Base-by-base conservation (phyloP, 30 jellyfish, hydroid and myxozoan genomes). In the Phacellophora camtschatica region DNA sequence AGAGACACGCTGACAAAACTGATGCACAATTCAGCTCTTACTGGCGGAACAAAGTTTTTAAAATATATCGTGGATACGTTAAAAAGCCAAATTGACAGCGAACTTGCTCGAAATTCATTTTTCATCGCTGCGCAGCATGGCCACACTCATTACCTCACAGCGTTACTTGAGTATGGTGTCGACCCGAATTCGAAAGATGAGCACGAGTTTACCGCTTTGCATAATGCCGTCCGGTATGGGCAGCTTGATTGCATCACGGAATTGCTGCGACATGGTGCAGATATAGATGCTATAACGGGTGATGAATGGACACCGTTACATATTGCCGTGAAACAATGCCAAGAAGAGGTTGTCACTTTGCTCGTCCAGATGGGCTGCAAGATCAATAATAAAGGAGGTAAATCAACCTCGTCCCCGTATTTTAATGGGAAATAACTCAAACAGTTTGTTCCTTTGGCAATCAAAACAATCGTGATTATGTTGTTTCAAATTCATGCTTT, bases 301-400 rank as follows among this genome's bases (percentile, higher is more conserved):
- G 88, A 80, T 7, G 53, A 76, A 9, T 77, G 88, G 87, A 71
- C 97, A 12, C 95, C 97, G 16, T 74, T 88, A 85, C 97, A 88
- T 55, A 37, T 84, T 24, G 95, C 97, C 4, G 87, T 88, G 36
- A 80, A 88, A 34, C 97, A 88, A 37, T 73, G 97, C 39, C 91
- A 84, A 42, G 89, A 51, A 32, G 97, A 81, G 31, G 92, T 90
- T 7, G 88, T 81, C 5, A 16, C 64, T 16, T 42, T 36, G 12
- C 80, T 88, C 0, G 50, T 88, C 33, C 87, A 81, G 16, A 56
- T 86, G 70, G 97, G 97, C 13, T 54, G 76, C 45, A 41, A 74
- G 23, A 73, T 81, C 49, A 48, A 88, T 32, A 54, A 81, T 13
- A 69, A 28, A 37, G 95, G 95, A 70, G 95, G 95, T 72, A 24